A percentile compares a stretch with the other conserved stretches of the same genome.
phyloP scores from a whole-genome alignment of 2,888 invertebrate genomes.

The Taphrorychus bicolor region DNA sequence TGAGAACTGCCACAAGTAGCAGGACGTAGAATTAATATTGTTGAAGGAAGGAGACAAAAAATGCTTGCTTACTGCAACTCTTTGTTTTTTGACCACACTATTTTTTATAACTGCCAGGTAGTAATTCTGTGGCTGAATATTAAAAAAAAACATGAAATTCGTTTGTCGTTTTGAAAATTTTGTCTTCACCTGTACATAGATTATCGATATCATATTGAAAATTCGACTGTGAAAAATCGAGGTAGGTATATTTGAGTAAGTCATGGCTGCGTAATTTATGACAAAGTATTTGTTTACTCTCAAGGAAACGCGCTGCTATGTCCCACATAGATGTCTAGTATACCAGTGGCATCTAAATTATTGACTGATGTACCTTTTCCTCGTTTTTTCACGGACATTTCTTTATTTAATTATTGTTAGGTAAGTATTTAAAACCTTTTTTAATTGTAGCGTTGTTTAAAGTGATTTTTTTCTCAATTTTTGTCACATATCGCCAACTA shows the following conservation, averaged over 20 bases:
- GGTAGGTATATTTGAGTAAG: not conserved
- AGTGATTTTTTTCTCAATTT: not conserved
- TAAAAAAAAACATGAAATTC: not conserved
- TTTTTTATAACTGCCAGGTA: not conserved
- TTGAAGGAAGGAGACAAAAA: too few species aligned
- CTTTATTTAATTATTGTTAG: not conserved
- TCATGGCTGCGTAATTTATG: not conserved
- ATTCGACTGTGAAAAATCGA: not conserved
- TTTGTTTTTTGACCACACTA: not conserved
- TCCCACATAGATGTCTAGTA: not conserved
- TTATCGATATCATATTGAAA: not conserved
- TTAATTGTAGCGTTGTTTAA: not conserved
- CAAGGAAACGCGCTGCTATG: not conserved
- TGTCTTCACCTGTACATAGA: not conserved
- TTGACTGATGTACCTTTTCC: not conserved
- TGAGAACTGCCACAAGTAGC: too few species aligned
- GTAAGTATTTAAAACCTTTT: constrained; percentile 6
- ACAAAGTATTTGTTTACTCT: not conserved
- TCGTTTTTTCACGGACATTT: not conserved
- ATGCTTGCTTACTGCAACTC: too few species aligned
- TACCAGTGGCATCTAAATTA: not conserved
- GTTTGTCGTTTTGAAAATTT: not conserved
- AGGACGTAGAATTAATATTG: too few species aligned
- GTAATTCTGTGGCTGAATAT: not conserved
- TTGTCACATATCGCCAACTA: not conserved